Evolutionary conservation across 2,797 vertebrate species (phyloP).

Genomic region (Sylvia borin): DNA sequence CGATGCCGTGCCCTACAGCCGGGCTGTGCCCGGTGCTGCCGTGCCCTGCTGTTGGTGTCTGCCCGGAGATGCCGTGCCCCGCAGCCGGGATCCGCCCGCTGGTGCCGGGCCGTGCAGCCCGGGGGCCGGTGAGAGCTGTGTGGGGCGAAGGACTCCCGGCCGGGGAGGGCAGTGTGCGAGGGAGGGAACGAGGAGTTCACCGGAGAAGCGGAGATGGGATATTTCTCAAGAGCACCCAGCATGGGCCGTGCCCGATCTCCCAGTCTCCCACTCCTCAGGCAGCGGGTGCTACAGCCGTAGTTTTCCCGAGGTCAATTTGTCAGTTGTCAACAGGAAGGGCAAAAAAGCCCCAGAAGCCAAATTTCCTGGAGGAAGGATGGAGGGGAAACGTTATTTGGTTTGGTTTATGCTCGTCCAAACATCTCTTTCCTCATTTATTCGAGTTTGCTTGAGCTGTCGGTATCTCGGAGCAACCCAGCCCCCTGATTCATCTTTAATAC

Average conservation of each 20-base stretch:
- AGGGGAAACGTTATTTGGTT: background rate
- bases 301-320: background rate
- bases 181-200: fast-evolving
- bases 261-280: background rate
- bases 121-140: background rate
- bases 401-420: background rate
- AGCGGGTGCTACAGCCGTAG: background rate
- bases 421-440: background rate
- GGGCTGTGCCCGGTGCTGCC: background rate
- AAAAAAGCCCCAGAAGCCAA: background rate
- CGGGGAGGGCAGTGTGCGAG: background rate
- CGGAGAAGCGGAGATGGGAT: fast-evolving
- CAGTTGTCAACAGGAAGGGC: background rate
- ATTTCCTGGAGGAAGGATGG: background rate
- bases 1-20: no score
- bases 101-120: background rate
- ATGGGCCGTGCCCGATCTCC: background rate
- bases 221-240: background rate
- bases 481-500: background rate
- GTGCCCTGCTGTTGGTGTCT: no score
- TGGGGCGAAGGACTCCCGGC: no score
- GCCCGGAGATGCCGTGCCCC: background rate
- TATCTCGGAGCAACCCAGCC: background rate
- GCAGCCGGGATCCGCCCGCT: background rate
- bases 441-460: background rate